Evolutionary conservation across 2,113 vertebrate species (phyloP).

Genomic region (Anseranas semipalmata): DNA sequence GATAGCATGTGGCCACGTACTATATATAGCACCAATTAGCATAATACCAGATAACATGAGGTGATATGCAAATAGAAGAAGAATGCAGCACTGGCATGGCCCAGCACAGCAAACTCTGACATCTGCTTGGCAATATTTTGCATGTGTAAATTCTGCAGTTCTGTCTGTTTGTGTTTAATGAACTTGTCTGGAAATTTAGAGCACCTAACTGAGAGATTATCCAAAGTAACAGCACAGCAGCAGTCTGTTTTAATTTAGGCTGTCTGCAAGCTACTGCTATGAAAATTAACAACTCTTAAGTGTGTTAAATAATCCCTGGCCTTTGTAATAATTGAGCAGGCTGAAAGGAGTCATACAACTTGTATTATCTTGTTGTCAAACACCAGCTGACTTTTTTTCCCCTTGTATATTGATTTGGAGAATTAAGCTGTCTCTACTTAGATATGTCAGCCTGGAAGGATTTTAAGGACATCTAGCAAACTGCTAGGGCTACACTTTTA

Average conservation of each 20-base stretch:
- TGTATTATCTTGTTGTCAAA: slow-evolving; percentile 63
- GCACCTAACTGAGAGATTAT: slow-evolving; percentile 64
- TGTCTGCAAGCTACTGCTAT: slow-evolving; percentile 59
- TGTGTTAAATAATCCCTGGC: slow-evolving; percentile 66
- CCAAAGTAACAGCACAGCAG: slow-evolving; percentile 58
- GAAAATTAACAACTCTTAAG: slow-evolving; percentile 75
- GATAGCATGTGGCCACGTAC: neutral
- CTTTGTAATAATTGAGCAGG: slow-evolving; percentile 60
- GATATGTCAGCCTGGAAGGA: neutral
- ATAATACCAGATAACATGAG: slow-evolving; percentile 22
- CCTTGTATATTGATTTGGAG: slow-evolving; percentile 49
- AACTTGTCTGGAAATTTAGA: slow-evolving; percentile 60
- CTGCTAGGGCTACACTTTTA: neutral
- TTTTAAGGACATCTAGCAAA: slow-evolving; percentile 7
- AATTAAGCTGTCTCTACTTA: slow-evolving; percentile 39
- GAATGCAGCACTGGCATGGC: neutral
- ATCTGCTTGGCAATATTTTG: slow-evolving; percentile 59
- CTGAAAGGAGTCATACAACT: slow-evolving; percentile 51
- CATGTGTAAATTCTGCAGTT: slow-evolving; percentile 8
- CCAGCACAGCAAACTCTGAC: slow-evolving; percentile 27
- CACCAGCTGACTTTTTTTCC: slow-evolving; percentile 35
- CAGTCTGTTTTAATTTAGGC: slow-evolving; percentile 70
- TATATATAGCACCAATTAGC: slow-evolving; percentile 15
- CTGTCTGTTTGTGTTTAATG: slow-evolving; percentile 45
- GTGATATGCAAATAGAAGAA: neutral